A percentile compares a stretch with the other conserved stretches of the same genome.
Evolutionary conservation across 2,797 vertebrate species (phyloP).

Genomic region (Acipenser oxyrinchus): DNA sequence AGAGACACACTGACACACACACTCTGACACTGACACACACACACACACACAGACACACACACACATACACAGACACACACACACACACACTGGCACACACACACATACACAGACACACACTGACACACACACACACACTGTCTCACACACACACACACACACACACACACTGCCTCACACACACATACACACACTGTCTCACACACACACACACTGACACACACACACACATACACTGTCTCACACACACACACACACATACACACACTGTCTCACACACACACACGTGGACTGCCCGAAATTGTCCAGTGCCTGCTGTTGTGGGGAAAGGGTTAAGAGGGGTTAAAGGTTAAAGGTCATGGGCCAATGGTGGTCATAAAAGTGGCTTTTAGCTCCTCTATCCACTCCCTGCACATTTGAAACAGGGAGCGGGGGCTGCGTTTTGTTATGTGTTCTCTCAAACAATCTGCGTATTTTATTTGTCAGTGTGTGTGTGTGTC

Average conservation of each 20-base stretch:
- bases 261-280: constrained; percentile 13
- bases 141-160: constrained; percentile 12
- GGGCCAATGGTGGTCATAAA: constrained; percentile 61
- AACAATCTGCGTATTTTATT: no score
- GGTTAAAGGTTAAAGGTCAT: constrained; percentile 50
- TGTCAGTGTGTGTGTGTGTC: no score
- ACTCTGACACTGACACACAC: constrained; percentile 4
- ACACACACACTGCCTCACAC: constrained; percentile 18
- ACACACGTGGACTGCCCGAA: no score
- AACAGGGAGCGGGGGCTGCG: no score
- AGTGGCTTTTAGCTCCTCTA: constrained; percentile 55
- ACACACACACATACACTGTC: not conserved
- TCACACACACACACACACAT: constrained; percentile 10
- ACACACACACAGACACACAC: constrained; percentile 1
- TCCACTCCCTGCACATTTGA: no score
- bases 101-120: constrained; percentile 17
- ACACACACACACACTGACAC: constrained; percentile 19
- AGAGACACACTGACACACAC: not conserved
- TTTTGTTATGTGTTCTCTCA: no score
- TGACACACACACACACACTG: not conserved
- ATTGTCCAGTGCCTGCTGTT: constrained; percentile 27
- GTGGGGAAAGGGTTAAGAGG: constrained; percentile 59
- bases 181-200: constrained; percentile 18
- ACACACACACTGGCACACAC: constrained; percentile 19
- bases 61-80: constrained; percentile 15